Conservation (phyloP, 1,140 invertebrate genomes). For the Globodera ellingtonae region DNA sequence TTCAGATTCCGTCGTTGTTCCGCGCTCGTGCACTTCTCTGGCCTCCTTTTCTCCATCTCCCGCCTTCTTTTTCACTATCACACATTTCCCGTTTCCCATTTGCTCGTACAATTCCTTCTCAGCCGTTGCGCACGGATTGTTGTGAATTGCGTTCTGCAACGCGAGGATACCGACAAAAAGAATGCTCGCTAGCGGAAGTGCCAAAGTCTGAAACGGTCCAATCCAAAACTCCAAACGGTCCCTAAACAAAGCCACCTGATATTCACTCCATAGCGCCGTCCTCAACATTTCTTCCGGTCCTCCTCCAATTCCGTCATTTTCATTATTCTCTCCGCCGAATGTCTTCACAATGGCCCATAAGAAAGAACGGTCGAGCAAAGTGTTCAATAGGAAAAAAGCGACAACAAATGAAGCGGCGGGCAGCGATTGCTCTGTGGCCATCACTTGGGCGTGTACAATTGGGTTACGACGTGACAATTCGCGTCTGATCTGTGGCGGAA, state of each 20-base stretch:
- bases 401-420: slow-evolving; percentile 17
- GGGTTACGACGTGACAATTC: slow-evolving; percentile 31
- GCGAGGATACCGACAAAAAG: slow-evolving; percentile 21
- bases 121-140: not conserved
- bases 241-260: slow-evolving; percentile 18
- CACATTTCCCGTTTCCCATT: not conserved
- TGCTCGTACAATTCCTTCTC: slow-evolving; percentile 28
- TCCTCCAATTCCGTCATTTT: not conserved
- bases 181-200: slow-evolving; percentile 26
- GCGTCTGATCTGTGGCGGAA: slow-evolving; percentile 14
- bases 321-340: slow-evolving; percentile 5
- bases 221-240: not conserved
- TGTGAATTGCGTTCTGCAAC: not conserved
- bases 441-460: slow-evolving; percentile 32
- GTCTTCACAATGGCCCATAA: slow-evolving; percentile 14
- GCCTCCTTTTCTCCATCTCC: not conserved
- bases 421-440: slow-evolving; percentile 34
- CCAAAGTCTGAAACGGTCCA: slow-evolving; percentile 22
- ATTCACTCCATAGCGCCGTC: slow-evolving; percentile 29
- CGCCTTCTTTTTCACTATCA: not conserved
- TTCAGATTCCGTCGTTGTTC: not conserved
- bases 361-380: slow-evolving; percentile 32
- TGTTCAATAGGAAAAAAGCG: slow-evolving; percentile 36
- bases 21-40: not conserved
- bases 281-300: slow-evolving; percentile 1